Evolutionary conservation across 2,888 invertebrate species (phyloP), one percentile per base, ranked within the genome.

Genomic region (Blomia tropicalis): DNA sequence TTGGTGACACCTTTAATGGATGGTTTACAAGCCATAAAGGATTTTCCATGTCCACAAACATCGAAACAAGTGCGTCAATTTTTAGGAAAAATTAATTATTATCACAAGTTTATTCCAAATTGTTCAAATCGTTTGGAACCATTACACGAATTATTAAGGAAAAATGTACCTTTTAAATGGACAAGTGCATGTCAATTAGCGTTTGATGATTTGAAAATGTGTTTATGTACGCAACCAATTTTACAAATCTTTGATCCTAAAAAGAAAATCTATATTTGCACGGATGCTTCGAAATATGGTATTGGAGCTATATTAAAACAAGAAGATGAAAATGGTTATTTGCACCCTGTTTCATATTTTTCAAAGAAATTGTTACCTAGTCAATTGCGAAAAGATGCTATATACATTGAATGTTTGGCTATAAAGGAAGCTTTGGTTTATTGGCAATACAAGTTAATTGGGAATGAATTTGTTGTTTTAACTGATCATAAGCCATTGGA

Each of bases 321-420:
- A 5, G 17, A 41, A 5, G 30, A 43, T 43, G 11, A 19, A 4
- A 27, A 56, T 22, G 43, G 43, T 23, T 14, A 27, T n/a, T 31
- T 29, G 25, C 43, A 30, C 7, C 56, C 56, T 2, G 27, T 62
- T n/a, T 4, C 22, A 1, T 62, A 62, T 43, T 43, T 23, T 19
- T 47, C 31, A 4, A 22, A 47, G 23, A 22, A 30, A 29, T 23
- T 62, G 29, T 36, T 11, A 4, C 2, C 19, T 14, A 63, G 66
- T 61, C 66, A 69, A 47, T 51, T 27, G 43, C 67, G 66, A 30
- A 68, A 69, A 43, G 67, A 66, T 2, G 59, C 64, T 19, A 63
- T 64, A 29, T 60, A 69, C 36, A 58, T 66, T 27, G 69, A 69
- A 44, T 51, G 62, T 2, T 56, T 69, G 7, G 67, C 66, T 0